Percentiles rank a stretch among this genome's conserved stretches.
These are phyloP conservation scores for Acanthurus leucopareius DNA, from an alignment of 2,797 vertebrate genomes.

Conservation along the genomic window DNA sequence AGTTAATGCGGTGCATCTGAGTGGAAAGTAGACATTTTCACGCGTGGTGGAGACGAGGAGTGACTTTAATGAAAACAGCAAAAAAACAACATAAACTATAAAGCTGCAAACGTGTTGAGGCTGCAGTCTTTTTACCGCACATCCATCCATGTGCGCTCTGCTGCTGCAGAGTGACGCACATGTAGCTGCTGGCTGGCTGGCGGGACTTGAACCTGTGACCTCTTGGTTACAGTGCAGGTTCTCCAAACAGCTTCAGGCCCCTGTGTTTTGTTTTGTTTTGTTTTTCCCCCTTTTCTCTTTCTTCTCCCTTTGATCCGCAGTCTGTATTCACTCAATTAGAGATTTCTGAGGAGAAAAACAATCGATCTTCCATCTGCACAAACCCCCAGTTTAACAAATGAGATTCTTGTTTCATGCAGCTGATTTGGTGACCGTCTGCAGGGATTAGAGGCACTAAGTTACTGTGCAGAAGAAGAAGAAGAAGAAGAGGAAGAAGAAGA, in stretches of 20 bases:
- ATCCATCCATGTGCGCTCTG: background rate
- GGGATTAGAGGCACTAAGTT: slow-evolving; percentile 93
- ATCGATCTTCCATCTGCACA: slow-evolving; percentile 97
- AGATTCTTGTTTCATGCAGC: slow-evolving; percentile 96
- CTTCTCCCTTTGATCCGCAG: slow-evolving; percentile 58
- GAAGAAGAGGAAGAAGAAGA: no score
- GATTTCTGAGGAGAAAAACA: slow-evolving; percentile 92
- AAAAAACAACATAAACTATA: slow-evolving; percentile 78
- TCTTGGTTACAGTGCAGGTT: slow-evolving; percentile 10
- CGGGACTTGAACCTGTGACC: slow-evolving; percentile 55
- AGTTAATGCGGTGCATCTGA: slow-evolving; percentile 98
- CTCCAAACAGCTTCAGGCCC: background rate
- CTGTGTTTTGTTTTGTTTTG: background rate
- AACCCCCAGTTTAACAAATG: slow-evolving; percentile 95
- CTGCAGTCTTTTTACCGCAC: background rate
- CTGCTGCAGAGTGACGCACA: no score
- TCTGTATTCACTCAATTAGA: slow-evolving; percentile 96
- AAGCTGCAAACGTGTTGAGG: slow-evolving; percentile 79
- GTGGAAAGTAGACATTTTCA: slow-evolving; percentile 99
- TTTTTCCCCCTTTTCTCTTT: background rate
- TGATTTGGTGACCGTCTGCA: slow-evolving; percentile 93
- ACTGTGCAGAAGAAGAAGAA: slow-evolving; percentile 78
- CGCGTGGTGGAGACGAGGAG: slow-evolving; percentile 95
- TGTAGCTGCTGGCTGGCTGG: no score
- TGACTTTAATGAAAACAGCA: slow-evolving; percentile 95